These are phyloP conservation scores for Bos javanicus DNA, from an alignment of 2,113 vertebrate genomes.

Conservation along the genomic window DNA sequence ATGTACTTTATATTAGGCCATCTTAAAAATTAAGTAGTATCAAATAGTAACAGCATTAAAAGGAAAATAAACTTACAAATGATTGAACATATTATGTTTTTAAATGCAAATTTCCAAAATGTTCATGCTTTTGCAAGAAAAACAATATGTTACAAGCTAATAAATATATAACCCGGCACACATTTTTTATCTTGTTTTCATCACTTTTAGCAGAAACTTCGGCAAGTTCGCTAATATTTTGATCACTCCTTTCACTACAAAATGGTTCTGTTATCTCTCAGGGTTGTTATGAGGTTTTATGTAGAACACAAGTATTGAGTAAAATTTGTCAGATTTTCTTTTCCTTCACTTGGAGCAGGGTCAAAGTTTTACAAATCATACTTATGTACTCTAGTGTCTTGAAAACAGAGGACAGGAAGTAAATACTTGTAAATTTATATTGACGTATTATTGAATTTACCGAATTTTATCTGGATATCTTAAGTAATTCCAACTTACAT, in stretches of 20 bases:
- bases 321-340: background rate
- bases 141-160: background rate
- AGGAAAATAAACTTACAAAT: background rate
- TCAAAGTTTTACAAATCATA: background rate
- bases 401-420: background rate
- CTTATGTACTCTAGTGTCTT: background rate
- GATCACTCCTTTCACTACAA: background rate
- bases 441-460: background rate
- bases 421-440: background rate
- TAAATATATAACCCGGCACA: background rate
- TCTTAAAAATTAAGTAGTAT: background rate
- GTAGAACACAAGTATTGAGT: background rate
- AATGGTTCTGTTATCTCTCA: background rate
- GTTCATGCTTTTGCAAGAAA: background rate
- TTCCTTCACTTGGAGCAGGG: background rate
- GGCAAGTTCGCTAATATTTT: background rate
- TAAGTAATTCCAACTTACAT: background rate
- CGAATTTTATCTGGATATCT: background rate
- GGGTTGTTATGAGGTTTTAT: background rate
- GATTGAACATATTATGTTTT: background rate
- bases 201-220: background rate
- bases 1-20: rapidly evolving
- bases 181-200: background rate
- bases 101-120: background rate
- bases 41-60: background rate